These are phyloP conservation scores for Styela clava DNA, from an alignment of 23 tunicate species.

Conservation along the genomic window DNA sequence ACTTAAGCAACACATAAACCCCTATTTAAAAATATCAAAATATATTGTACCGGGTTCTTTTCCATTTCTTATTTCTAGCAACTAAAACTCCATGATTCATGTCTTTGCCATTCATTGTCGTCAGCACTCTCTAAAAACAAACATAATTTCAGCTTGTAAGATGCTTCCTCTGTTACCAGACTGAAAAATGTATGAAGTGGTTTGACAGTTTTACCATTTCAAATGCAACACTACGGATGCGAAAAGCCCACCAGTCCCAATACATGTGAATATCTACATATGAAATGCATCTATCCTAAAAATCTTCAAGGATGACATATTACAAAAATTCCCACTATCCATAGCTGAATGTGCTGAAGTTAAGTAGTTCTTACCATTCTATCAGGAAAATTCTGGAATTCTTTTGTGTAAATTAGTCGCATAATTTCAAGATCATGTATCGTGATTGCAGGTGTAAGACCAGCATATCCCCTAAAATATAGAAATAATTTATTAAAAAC, in stretches of 20 bases:
- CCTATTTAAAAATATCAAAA: no score
- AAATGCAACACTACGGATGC: no score
- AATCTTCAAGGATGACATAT: not conserved
- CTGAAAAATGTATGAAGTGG: no score
- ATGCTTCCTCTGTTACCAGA: no score
- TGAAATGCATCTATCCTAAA: no score
- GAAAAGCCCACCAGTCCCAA: no score
- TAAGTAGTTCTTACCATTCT: not conserved
- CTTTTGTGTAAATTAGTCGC: slow-evolving; percentile 15
- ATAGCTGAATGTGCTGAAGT: no score
- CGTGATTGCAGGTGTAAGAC: not conserved
- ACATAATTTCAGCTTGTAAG: no score
- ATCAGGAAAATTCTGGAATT: slow-evolving; percentile 22
- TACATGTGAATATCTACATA: not conserved
- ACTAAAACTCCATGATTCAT: slow-evolving; percentile 2
- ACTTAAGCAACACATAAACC: no score
- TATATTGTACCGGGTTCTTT: slow-evolving; percentile 22
- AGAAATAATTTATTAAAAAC: not conserved
- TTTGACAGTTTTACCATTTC: no score
- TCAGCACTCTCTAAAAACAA: not conserved
- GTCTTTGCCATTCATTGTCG: slow-evolving; percentile 15
- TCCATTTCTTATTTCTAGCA: slow-evolving; percentile 2
- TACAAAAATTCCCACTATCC: not conserved
- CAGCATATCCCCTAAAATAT: not conserved
- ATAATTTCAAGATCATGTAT: not conserved